Evolutionary conservation across 2,888 invertebrate species (phyloP).

Genomic region (Cantharis flavilabris): DNA sequence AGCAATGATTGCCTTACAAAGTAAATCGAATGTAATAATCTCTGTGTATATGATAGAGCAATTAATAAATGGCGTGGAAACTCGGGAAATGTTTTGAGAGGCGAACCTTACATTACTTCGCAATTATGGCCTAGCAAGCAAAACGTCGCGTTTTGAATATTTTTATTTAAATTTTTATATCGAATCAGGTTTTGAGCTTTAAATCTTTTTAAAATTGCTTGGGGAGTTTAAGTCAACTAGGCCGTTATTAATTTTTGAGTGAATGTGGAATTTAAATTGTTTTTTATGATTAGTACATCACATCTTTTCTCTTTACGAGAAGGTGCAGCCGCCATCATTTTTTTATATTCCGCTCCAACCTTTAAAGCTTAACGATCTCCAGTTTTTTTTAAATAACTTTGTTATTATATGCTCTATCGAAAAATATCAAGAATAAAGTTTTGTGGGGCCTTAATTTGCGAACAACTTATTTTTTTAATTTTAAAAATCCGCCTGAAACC

Average conservation of each 20-base stretch:
- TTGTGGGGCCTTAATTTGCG: background rate
- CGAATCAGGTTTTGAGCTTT: background rate
- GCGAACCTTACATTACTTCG: conserved; percentile 25
- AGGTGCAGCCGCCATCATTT: background rate
- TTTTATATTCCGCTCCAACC: background rate
- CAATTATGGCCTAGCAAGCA: conserved; percentile 15
- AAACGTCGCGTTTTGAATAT: background rate
- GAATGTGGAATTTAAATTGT: background rate
- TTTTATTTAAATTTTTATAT: conserved; percentile 2
- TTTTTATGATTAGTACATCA: background rate
- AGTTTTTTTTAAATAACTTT: background rate
- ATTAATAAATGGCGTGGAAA: conserved; percentile 35
- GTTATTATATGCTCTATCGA: background rate
- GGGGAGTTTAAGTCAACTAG: background rate
- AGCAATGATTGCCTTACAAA: conserved; percentile 16
- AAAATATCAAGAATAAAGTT: background rate
- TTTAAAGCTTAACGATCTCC: background rate
- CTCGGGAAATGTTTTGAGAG: conserved; percentile 19
- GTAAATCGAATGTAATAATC: conserved; percentile 32
- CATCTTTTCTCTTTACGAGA: background rate
- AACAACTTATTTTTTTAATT: background rate
- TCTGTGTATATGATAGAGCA: conserved; percentile 30
- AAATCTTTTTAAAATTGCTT: background rate
- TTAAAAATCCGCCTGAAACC: background rate
- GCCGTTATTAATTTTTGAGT: background rate